A percentile compares a stretch with the other conserved stretches of the same genome.
phyloP scores from a whole-genome alignment of 35 echinoderm and acorn worm genomes.

The Apostichopus californicus region DNA sequence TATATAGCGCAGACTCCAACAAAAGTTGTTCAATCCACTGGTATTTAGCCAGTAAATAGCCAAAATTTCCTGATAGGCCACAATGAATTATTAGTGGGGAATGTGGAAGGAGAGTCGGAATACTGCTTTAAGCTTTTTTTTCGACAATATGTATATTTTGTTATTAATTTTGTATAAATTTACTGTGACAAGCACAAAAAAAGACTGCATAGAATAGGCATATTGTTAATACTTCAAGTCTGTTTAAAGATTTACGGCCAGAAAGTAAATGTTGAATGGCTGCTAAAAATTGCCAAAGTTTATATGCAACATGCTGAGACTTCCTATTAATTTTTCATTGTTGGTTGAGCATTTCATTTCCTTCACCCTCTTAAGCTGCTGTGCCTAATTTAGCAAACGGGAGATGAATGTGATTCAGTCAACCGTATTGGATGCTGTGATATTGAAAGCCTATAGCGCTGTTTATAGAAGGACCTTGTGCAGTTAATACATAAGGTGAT shows the following conservation, averaged over 20 bases:
- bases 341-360: slow-evolving; percentile 14
- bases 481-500: neutral
- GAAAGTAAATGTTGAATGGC: neutral
- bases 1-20: too few species aligned
- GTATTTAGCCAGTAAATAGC: too few species aligned
- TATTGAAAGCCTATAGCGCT: neutral
- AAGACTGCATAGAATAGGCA: too few species aligned
- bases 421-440: neutral
- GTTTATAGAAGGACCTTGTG: neutral
- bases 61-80: too few species aligned
- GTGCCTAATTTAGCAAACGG: slow-evolving; percentile 2
- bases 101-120: too few species aligned
- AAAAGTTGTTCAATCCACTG: too few species aligned
- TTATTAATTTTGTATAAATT: too few species aligned
- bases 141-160: too few species aligned
- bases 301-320: neutral
- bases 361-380: slow-evolving; percentile 2
- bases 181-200: too few species aligned
- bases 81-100: too few species aligned
- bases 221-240: too few species aligned
- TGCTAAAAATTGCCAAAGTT: neutral
- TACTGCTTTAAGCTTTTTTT: too few species aligned
- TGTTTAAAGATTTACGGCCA: neutral
- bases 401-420: neutral
- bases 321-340: slow-evolving; percentile 8